Evolutionary conservation across 2,888 invertebrate species (phyloP), one percentile per base, ranked within the genome.

Genomic region (Escarpia spicata): DNA sequence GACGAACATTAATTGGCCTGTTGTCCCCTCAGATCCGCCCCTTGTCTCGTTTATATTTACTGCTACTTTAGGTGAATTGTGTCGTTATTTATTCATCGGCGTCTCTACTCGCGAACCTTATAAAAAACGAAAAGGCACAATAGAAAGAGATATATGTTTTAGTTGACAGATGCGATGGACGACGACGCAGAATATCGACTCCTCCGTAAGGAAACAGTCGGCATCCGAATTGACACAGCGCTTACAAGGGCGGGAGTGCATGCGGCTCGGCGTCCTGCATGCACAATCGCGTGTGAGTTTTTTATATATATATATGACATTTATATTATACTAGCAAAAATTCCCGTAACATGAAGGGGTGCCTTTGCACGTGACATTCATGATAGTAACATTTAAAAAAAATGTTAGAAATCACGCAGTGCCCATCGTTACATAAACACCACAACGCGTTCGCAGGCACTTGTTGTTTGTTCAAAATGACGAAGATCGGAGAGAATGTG

Each of bases 71-170:
- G n/a, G 19, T 75, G 75, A n/a, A 75, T 75, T 26, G 75, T 75
- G 75, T 75, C 75, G 75, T 75, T 75, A 75, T 75, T 75, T 75
- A 75, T 75, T 75, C 75, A 75, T 75, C 75, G n/a, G 75, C 75
- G 75, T 75, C 75, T 75, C 26, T 75, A 75, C 19, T 75, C 19
- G 75, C 3, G 26, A 26, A n/a, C 75, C 19, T 26, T n/a, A 6
- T 6, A 26, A 75, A 75, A 75, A 26, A 75, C 26, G 60, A 15
- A 26, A 6, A 26, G n/a, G n/a, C 75, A 75, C 75, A 75, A 75
- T 75, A 75, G 26, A 75, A 75, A 75, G 75, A 75, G 75, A 75
- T 26, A 75, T 75, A 75, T 75, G 75, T 75, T 75, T 75, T 75
- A 26, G 19, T 75, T 26, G 75, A 75, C 75, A 75, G 75, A 26